These are phyloP conservation scores for Boleophthalmus pectinirostris DNA, from an alignment of 2,113 vertebrate genomes.

Conservation along the genomic window DNA sequence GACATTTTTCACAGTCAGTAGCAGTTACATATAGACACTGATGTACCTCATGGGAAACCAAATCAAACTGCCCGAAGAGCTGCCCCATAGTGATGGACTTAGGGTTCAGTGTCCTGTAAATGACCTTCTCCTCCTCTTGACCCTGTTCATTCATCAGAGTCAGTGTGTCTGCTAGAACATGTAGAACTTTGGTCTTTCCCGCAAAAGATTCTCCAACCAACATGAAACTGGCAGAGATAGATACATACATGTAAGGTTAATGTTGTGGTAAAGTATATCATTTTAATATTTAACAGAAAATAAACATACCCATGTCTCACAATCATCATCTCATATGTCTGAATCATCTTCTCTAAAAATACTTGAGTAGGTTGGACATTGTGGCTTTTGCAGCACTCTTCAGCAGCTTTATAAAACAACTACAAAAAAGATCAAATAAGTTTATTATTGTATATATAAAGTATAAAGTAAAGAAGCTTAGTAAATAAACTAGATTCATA, in stretches of 20 bases:
- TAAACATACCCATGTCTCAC: conserved; percentile 92
- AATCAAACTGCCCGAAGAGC: conserved; percentile 96
- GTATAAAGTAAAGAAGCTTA: neutral
- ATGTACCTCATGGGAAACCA: conserved; percentile 92
- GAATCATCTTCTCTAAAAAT: conserved; percentile 94
- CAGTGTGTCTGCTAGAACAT: conserved; percentile 91
- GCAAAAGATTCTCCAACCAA: conserved; percentile 94
- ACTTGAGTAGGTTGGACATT: conserved; percentile 87
- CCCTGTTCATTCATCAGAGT: conserved; percentile 88
- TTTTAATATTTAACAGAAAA: neutral
- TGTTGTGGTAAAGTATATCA: neutral
- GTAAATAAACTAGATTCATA: neutral
- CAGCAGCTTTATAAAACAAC: conserved; percentile 85
- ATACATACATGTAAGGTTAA: neutral
- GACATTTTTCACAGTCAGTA: too few species aligned
- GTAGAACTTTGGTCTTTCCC: conserved; percentile 93
- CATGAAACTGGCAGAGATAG: conserved; percentile 85
- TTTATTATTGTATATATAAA: neutral
- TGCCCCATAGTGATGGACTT: conserved; percentile 99
- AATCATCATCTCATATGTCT: conserved; percentile 99
- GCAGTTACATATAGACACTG: neutral
- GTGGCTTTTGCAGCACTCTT: conserved; percentile 81
- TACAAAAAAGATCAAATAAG: conserved; percentile 34
- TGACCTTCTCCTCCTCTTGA: conserved; percentile 85
- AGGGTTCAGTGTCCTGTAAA: conserved; percentile 89